phyloP scores from a whole-genome alignment of 1,140 invertebrate species.

The Heliconius congener region DNA sequence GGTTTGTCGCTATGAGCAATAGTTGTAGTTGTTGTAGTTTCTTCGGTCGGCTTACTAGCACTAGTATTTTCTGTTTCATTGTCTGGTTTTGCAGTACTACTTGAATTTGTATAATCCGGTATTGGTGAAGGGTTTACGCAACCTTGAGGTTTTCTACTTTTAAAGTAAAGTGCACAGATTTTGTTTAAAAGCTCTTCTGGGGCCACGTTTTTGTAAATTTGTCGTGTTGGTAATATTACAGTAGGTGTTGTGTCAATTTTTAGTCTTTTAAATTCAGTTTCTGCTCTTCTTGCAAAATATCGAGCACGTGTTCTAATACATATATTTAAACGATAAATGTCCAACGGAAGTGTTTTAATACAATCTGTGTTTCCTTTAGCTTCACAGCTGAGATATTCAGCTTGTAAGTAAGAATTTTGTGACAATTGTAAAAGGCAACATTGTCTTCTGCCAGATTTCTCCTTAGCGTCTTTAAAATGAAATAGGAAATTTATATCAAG shows the following conservation, averaged over 20 bases:
- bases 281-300: conserved; percentile 26
- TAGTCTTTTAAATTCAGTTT: conserved; percentile 35
- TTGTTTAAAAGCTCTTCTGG: conserved; percentile 22
- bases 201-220: conserved; percentile 13
- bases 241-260: conserved; percentile 36
- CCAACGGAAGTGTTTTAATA: conserved; percentile 26
- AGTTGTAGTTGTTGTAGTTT: not conserved
- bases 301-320: conserved; percentile 38
- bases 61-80: not conserved
- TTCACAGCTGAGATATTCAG: conserved; percentile 42
- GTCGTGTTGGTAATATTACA: conserved; percentile 22
- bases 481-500: conserved; percentile 36
- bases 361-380: conserved; percentile 32
- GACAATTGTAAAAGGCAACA: conserved; percentile 40
- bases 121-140: conserved; percentile 18
- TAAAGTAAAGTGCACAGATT: conserved; percentile 19
- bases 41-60: not conserved
- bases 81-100: not conserved
- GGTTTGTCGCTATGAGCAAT: too few relatives aligned
- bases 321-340: conserved; percentile 19
- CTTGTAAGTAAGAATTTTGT: conserved; percentile 43
- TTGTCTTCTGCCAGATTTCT: conserved; percentile 36
- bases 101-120: conserved; percentile 3
- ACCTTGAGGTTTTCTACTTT: conserved; percentile 10
- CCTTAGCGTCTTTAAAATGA: conserved; percentile 40